Evolutionary conservation across 2,888 invertebrate genomes (phyloP).

Genomic region (Linnaemya vulpina): DNA sequence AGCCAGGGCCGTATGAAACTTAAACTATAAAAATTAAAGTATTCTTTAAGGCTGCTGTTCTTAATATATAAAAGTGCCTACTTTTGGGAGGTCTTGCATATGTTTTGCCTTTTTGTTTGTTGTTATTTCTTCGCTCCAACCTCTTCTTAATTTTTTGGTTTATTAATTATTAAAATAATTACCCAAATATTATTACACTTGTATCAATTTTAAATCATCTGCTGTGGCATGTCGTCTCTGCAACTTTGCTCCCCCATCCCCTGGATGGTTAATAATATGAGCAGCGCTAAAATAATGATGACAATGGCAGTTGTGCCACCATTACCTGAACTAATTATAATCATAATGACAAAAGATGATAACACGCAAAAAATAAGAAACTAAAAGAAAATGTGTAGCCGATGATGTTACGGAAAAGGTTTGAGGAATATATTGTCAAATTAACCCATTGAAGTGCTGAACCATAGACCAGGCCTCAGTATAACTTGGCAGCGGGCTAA

Average conservation of each 20-base stretch:
- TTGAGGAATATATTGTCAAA: not conserved
- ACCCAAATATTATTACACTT: constrained; percentile 9
- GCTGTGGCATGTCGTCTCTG: not conserved
- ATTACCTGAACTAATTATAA: constrained; percentile 52
- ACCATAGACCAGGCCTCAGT: not conserved
- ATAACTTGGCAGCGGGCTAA: too few species aligned
- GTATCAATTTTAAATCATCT: constrained; percentile 55
- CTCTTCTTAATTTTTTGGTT: not conserved
- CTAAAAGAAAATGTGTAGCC: constrained; percentile 15
- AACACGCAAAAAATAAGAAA: constrained; percentile 45
- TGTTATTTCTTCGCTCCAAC: not conserved
- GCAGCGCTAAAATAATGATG: constrained; percentile 45
- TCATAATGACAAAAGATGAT: constrained; percentile 62
- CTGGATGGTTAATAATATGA: not conserved
- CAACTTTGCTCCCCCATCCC: not conserved
- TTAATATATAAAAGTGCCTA: not conserved
- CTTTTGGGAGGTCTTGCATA: not conserved
- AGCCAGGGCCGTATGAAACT: not conserved
- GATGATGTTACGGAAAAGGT: not conserved
- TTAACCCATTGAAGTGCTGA: constrained; percentile 19
- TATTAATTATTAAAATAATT: constrained; percentile 43
- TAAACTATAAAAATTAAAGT: not conserved
- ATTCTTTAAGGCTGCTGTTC: not conserved
- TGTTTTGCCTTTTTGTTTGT: not conserved
- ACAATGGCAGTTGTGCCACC: constrained; percentile 43